Percentiles rank a stretch among this genome's conserved stretches.
These are phyloP conservation scores for Cheilosia pagana DNA, from an alignment of 2,888 invertebrate genomes.

Conservation along the genomic window DNA sequence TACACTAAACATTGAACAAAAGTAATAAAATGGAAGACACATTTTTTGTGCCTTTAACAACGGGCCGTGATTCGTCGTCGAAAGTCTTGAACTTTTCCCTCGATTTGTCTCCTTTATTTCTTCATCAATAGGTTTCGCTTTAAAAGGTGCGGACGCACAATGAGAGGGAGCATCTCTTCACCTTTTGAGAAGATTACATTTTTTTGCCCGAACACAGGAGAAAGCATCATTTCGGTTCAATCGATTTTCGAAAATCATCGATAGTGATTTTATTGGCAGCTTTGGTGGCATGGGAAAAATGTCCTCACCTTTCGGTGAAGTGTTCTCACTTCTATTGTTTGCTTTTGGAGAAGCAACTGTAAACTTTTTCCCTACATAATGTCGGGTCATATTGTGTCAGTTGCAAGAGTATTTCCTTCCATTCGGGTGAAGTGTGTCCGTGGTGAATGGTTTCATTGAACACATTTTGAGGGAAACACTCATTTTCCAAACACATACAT, in stretches of 20 bases:
- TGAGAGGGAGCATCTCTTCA: background rate
- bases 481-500: background rate
- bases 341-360: constrained; percentile 42
- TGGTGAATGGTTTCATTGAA: constrained; percentile 48
- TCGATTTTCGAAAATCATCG: constrained; percentile 49
- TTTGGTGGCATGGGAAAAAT: background rate
- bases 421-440: constrained; percentile 44
- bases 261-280: constrained; percentile 40
- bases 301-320: background rate
- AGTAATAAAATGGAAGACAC: background rate
- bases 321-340: constrained; percentile 26
- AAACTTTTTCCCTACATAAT: constrained; percentile 26
- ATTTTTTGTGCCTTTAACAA: constrained; percentile 19
- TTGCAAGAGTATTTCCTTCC: constrained; percentile 39
- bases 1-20: constrained; percentile 2
- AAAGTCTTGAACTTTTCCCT: constrained; percentile 21
- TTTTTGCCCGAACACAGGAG: constrained; percentile 4
- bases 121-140: constrained; percentile 20
- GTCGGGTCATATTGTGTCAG: constrained; percentile 34
- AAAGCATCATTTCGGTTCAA: constrained; percentile 28
- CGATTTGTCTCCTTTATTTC: constrained; percentile 33
- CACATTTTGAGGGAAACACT: constrained; percentile 29
- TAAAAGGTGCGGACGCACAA: background rate
- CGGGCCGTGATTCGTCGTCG: constrained; percentile 15
- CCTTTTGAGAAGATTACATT: constrained; percentile 23